phyloP scores from a whole-genome alignment of 2,888 invertebrate species.

The Aspidiotus rigidus region DNA sequence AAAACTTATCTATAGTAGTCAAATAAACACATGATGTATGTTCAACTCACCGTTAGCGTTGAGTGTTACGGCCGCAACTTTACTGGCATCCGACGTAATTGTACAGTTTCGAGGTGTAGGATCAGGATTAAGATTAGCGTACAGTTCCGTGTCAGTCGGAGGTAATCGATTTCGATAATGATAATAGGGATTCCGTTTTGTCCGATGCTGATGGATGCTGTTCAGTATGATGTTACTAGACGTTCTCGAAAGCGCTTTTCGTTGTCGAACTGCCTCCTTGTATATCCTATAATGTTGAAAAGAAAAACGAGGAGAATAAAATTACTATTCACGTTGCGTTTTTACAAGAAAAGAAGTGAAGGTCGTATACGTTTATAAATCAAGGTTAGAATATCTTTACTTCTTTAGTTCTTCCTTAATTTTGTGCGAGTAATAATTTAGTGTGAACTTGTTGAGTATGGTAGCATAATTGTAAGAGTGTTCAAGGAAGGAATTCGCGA shows the following conservation, averaged over 20 bases:
- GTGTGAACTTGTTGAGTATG: no score
- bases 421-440: no score
- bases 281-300: constrained; percentile 39
- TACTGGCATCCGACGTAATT: constrained; percentile 36
- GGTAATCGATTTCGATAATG: constrained; percentile 56
- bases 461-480: no score
- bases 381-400: no score
- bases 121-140: constrained; percentile 43
- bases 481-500: no score
- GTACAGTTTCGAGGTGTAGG: constrained; percentile 29
- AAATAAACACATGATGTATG: no score
- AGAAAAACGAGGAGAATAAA: no score
- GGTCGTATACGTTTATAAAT: no score
- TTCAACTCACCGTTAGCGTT: constrained; percentile 58
- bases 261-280: constrained; percentile 70
- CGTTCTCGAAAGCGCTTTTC: constrained; percentile 73
- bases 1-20: no score
- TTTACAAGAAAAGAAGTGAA: no score
- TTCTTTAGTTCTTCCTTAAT: no score
- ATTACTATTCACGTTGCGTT: no score
- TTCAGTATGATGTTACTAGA: constrained; percentile 76
- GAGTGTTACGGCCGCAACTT: constrained; percentile 53
- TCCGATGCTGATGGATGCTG: constrained; percentile 71
- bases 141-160: constrained; percentile 53
- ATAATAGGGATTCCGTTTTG: constrained; percentile 54